Evolutionary conservation across 2,797 vertebrate genomes (phyloP).

Genomic region (Xenops minutus): DNA sequence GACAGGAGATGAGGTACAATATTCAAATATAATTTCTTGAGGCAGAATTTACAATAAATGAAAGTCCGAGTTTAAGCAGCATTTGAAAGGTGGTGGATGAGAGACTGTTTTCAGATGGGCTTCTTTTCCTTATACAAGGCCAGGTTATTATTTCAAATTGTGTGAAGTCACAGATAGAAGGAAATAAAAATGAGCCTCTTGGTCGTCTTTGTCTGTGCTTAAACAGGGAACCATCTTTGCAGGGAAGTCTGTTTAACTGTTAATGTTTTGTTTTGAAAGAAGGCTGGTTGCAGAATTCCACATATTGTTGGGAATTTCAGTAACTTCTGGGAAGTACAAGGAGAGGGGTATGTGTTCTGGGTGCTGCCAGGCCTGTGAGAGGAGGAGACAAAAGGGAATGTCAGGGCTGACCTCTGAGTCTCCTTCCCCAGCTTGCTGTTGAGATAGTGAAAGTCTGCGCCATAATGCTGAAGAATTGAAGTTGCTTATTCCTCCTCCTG

Average conservation of each 20-base stretch:
- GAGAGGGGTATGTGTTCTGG: rapidly evolving
- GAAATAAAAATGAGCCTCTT: not conserved
- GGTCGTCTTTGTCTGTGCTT: not conserved
- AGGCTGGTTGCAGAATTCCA: not conserved
- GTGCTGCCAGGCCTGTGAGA: not conserved
- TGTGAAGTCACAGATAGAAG: not conserved
- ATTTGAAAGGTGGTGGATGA: not conserved
- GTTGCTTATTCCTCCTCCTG: not conserved
- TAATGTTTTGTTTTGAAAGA: not conserved
- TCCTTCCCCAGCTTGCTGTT: not conserved
- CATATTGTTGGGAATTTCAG: not conserved
- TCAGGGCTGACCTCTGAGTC: rapidly evolving
- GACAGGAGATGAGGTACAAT: not conserved
- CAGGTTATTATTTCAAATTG: not conserved
- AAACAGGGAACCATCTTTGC: not conserved
- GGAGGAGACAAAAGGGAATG: not conserved
- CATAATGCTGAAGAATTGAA: not conserved
- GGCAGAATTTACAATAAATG: not conserved
- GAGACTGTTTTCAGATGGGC: not conserved
- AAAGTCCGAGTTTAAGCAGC: not conserved
- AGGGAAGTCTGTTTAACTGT: not conserved
- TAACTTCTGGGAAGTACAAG: not conserved
- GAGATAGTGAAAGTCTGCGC: not conserved
- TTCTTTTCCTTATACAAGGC: not conserved
- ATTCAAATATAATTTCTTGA: not conserved